Evolutionary conservation across 2,888 invertebrate genomes (phyloP).

Genomic region (Empis livida): DNA sequence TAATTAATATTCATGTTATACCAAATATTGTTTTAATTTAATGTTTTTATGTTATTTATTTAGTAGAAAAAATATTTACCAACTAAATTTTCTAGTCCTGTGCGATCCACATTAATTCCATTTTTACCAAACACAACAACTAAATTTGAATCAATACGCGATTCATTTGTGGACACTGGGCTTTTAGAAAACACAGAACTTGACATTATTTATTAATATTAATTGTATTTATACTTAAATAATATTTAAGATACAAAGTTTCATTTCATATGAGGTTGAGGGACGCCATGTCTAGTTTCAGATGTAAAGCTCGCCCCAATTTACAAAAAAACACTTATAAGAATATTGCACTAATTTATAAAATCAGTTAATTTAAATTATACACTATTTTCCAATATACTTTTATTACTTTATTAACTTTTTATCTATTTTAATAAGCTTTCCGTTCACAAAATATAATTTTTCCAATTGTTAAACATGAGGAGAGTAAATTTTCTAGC

Average conservation of each 20-base stretch:
- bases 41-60: background rate
- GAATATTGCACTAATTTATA: background rate
- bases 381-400: too few species aligned
- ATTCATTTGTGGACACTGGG: conserved; percentile 14
- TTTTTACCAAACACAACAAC: conserved; percentile 78
- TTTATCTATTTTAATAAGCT: too few species aligned
- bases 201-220: conserved; percentile 21
- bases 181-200: conserved; percentile 33
- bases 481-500: too few species aligned
- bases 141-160: conserved; percentile 35
- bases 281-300: too few species aligned
- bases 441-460: too few species aligned
- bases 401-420: too few species aligned
- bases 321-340: background rate
- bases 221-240: conserved; percentile 2
- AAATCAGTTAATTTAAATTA: too few species aligned
- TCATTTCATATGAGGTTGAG: background rate
- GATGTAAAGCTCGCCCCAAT: too few species aligned
- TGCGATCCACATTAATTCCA: conserved; percentile 72
- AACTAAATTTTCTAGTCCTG: conserved; percentile 63
- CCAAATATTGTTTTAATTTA: background rate
- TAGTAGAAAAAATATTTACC: conserved; percentile 45
- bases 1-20: too few species aligned
- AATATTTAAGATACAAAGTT: background rate
- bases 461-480: too few species aligned